These are phyloP conservation scores for Meles meles DNA, from an alignment of 2,113 vertebrate species.

Conservation along the genomic window DNA sequence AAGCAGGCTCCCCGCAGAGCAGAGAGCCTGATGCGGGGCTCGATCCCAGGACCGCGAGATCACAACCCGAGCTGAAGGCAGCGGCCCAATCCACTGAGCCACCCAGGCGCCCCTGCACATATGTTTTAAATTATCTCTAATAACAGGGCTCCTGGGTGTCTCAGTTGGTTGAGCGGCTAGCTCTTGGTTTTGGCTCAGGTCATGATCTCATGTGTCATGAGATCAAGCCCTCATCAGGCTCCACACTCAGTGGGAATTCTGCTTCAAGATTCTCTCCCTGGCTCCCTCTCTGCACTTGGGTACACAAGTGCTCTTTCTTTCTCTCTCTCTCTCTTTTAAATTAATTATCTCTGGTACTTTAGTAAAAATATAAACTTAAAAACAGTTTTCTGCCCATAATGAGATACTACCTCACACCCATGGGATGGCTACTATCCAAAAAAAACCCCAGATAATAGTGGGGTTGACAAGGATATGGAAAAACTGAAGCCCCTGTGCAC, in stretches of 20 bases:
- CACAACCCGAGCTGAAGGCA: no score
- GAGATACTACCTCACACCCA: neutral
- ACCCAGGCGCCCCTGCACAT: no score
- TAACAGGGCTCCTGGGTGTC: neutral
- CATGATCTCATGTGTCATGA: neutral
- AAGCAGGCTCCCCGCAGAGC: no score
- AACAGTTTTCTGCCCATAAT: neutral
- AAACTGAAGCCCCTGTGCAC: neutral
- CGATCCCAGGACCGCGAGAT: no score
- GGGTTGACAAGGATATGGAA: neutral
- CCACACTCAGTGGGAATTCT: neutral
- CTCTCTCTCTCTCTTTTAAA: neutral
- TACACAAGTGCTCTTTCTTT: no score
- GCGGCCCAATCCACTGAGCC: no score
- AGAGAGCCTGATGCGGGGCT: no score
- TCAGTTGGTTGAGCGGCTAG: neutral
- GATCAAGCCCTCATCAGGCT: neutral
- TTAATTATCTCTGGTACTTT: neutral
- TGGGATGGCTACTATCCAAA: neutral
- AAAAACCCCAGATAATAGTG: neutral
- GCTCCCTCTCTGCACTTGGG: neutral
- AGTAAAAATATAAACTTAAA: neutral
- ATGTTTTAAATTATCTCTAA: neutral
- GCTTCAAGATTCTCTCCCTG: neutral
- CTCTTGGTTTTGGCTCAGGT: neutral